Evolutionary conservation across 1,140 invertebrate species (phyloP).

Genomic region (Lutraria rhynchaena): DNA sequence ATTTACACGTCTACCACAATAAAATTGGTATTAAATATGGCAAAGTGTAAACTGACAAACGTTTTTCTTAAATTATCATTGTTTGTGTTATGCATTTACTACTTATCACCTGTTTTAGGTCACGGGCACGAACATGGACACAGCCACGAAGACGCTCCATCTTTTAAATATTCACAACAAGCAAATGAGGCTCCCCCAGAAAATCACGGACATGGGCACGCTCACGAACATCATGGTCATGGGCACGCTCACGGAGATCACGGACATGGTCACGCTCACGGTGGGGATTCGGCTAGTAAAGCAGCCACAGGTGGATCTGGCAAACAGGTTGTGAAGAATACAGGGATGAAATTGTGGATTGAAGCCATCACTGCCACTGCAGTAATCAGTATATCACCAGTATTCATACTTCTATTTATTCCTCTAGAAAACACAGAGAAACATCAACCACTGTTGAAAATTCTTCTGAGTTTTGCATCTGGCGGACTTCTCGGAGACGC

Average conservation of each 20-base stretch:
- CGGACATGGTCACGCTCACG: constrained; percentile 72
- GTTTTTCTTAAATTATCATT: background rate
- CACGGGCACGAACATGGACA: constrained; percentile 68
- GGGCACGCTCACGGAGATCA: constrained; percentile 74
- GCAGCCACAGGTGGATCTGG: constrained; percentile 30
- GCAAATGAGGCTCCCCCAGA: constrained; percentile 87
- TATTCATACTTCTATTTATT: constrained; percentile 96
- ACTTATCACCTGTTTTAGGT: constrained; percentile 1
- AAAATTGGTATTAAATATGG: background rate
- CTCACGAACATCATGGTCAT: constrained; percentile 59
- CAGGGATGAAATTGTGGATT: constrained; percentile 74
- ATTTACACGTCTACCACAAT: constrained; percentile 53
- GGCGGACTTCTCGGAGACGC: constrained; percentile 97
- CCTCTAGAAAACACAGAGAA: constrained; percentile 91
- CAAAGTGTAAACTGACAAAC: background rate
- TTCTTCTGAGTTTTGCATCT: constrained; percentile 96
- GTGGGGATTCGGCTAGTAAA: constrained; percentile 71
- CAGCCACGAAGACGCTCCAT: constrained; percentile 66
- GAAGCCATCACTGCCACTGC: constrained; percentile 88
- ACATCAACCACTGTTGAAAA: constrained; percentile 90
- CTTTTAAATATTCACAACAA: constrained; percentile 73
- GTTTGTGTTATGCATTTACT: background rate
- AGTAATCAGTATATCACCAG: constrained; percentile 96
- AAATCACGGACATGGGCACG: constrained; percentile 75
- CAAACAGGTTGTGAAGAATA: constrained; percentile 49